phyloP scores from a whole-genome alignment of 2,113 vertebrate species.

The Lasiurus cinereus region DNA sequence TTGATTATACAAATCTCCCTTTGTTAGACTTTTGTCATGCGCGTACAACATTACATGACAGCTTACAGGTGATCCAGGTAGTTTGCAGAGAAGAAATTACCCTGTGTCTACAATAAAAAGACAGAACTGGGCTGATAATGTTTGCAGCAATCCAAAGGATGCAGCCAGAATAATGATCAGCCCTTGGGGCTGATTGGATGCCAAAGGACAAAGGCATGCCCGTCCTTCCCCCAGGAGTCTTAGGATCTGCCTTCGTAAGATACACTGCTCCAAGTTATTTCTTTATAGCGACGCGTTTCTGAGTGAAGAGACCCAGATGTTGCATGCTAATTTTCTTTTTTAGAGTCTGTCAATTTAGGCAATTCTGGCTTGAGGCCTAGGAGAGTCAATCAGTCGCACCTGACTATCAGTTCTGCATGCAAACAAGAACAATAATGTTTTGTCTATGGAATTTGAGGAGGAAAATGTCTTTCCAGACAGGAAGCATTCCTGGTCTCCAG shows the following conservation, averaged over 20 bases:
- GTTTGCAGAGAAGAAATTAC: constrained; percentile 43
- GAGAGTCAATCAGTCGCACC: constrained; percentile 65
- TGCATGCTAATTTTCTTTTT: constrained; percentile 75
- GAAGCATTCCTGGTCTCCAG: constrained; percentile 2
- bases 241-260: constrained; percentile 39
- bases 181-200: constrained; percentile 10
- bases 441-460: constrained; percentile 67
- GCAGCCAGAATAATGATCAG: constrained; percentile 61
- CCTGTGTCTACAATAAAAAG: constrained; percentile 51
- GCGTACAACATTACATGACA: constrained; percentile 14
- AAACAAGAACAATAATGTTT: constrained; percentile 68
- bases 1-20: constrained; percentile 52
- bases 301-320: constrained; percentile 74
- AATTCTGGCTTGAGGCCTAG: constrained; percentile 59
- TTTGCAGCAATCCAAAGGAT: constrained; percentile 61
- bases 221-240: background rate
- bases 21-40: constrained; percentile 50
- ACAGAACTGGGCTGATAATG: constrained; percentile 40
- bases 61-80: constrained; percentile 22
- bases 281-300: constrained; percentile 68
- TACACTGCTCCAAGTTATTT: constrained; percentile 52
- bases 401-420: constrained; percentile 66
- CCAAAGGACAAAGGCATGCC: constrained; percentile 42
- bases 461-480: constrained; percentile 70
- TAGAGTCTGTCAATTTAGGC: constrained; percentile 65